These are phyloP conservation scores for Plodia interpunctella DNA, from an alignment of 1,140 invertebrate species.

Conservation along the genomic window DNA sequence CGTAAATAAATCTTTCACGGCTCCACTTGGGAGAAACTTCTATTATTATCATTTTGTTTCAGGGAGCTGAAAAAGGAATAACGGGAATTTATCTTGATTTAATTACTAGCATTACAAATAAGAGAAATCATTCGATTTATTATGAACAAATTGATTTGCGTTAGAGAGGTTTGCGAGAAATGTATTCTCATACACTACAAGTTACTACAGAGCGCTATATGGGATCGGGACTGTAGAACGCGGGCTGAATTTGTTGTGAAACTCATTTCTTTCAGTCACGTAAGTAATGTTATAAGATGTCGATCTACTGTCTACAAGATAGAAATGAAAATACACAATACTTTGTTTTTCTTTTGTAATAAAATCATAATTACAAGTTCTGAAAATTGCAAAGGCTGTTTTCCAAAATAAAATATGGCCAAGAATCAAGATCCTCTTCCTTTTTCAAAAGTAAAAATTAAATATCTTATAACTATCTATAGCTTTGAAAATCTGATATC, in stretches of 20 bases:
- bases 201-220: neutral
- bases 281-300: conserved; percentile 39
- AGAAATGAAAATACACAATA: neutral
- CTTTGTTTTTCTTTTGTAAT: neutral
- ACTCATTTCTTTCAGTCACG: conserved; percentile 51
- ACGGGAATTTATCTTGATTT: neutral
- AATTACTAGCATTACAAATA: too few relatives aligned
- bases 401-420: too few relatives aligned
- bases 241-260: conserved; percentile 48
- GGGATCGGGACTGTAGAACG: conserved; percentile 12
- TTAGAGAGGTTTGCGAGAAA: neutral
- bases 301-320: conserved; percentile 15
- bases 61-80: neutral
- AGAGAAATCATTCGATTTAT: too few relatives aligned
- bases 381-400: too few relatives aligned
- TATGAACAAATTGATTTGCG: too few relatives aligned
- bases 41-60: conserved; percentile 41
- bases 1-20: conserved; percentile 52
- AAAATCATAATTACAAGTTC: too few relatives aligned
- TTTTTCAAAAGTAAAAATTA: too few relatives aligned
- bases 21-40: conserved; percentile 24
- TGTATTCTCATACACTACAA: neutral
- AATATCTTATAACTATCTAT: too few relatives aligned
- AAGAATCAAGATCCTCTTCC: too few relatives aligned
- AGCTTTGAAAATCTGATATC: too few relatives aligned